Base-by-base conservation (phyloP, 2,113 vertebrate genomes). In the Murina feae region DNA sequence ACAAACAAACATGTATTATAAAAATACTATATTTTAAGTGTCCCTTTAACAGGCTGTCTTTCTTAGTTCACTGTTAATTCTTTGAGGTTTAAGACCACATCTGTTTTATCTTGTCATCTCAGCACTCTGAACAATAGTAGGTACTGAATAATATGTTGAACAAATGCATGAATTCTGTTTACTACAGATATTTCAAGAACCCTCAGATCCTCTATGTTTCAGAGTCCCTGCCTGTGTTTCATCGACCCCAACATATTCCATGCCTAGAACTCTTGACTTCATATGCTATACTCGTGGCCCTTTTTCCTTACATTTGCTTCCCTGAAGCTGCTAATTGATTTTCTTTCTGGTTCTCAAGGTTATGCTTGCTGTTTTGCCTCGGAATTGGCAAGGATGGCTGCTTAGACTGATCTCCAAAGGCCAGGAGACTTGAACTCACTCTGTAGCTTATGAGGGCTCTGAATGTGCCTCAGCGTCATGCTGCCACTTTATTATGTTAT, bases 321-420 rank as follows among this genome's bases (percentile, higher is more conserved):
- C 39, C 53, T 91, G 71, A 42, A 78, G 81, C 60, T 95, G 81
- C 76, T 81, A 65, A 37, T n/a, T 75, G n/a, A 44, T 86, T 90
- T 95, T 91, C 79, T 93, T 86, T 87, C 60, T 74, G 58, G 35
- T 66, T 89, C 42, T 93, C 17, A 32, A 32, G 35, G 35, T 39
- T 74, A 23, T 53, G 81, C 37, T 93, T 63, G 17, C 9, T 84
- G 20, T 71, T 93, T 79, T 68, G 23, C 71, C 30, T 90, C 60
- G 63, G 18, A 82, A 78, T 89, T 84, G 42, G 75, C 49, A 87
- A 74, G 47, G 25, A 37, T 68, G 28, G 47, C 47, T 89, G 66
- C 49, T 30, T 74, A 86, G 37, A 51, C 49, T 66, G 68, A 20
- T 37, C 20, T 93, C 72, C 49, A 83, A 39, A 93, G 55, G 74